Evolutionary conservation across 2,797 vertebrate genomes (phyloP).

Genomic region (Psittacula derbiana): DNA sequence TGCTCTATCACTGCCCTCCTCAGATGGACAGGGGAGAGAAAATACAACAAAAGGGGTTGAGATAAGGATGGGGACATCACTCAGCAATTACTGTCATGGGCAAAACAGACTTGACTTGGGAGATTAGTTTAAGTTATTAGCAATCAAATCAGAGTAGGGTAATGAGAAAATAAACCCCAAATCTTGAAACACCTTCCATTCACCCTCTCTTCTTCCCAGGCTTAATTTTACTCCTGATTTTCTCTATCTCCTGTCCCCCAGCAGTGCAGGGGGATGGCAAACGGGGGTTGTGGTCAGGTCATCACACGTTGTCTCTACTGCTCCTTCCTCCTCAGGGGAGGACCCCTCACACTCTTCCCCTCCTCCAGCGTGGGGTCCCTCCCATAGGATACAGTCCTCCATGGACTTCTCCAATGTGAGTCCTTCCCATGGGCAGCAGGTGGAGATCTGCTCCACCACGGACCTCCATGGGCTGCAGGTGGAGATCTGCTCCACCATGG

Average conservation of each 20-base stretch:
- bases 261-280: not conserved
- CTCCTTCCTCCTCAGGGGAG: not conserved
- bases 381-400: not conserved
- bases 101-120: not conserved
- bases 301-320: not conserved
- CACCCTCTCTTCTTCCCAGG: not conserved
- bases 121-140: not conserved
- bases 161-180: not conserved
- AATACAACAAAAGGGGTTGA: rapidly evolving
- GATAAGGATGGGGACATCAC: not conserved
- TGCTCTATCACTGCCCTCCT: not conserved
- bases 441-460: too few species aligned
- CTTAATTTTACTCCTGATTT: not conserved
- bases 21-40: not conserved
- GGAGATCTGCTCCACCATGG: not conserved
- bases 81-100: not conserved
- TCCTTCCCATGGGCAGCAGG: not conserved
- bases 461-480: not conserved
- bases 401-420: not conserved
- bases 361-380: not conserved
- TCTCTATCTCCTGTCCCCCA: not conserved
- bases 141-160: not conserved
- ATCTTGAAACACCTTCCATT: not conserved
- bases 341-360: not conserved
- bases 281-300: not conserved